Evolutionary conservation across 1,140 invertebrate species (phyloP), one percentile per base, ranked within the genome.

Genomic region (Aphidius gifuensis): DNA sequence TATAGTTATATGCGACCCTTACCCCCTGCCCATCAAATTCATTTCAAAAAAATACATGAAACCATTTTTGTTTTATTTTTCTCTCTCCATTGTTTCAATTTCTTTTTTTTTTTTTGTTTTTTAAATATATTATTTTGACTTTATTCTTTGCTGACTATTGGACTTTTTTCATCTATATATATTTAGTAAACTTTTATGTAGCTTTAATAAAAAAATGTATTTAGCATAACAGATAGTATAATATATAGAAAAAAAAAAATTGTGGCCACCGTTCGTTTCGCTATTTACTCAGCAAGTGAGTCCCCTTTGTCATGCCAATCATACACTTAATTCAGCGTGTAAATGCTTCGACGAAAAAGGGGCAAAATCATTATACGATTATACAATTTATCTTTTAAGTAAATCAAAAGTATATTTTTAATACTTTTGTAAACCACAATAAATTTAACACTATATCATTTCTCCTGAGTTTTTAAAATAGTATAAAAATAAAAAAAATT

Each of bases 261-360:
- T 55, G 53, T 55, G 53, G 53, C 53, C 53, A 55, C 53, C 40
- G 43, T 55, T 43, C 9, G 53, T 55, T n/a, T 9, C 8, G 53
- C 53, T 23, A 23, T 23, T 23, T 23, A 23, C 23, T 23, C 23
- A 23, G 23, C 40, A 39, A 42, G 53, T 55, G 40, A 55, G 39
- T 16, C 53, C 53, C 53, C 53, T 9, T 43, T 16, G 40, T 55
- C n/a, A 43, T 39, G 53, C 53, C 53, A 43, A 43, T 55, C 43
- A 55, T 9, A 40, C 3, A 38, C 8, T n/a, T 6, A 55, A 55
- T 55, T 39, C 9, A 55, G 39, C 53, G 39, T 55, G 8, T 55
- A 55, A 55, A 55, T 55, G 40, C 53, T 55, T 44, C 11, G 9
- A 23, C 23, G 3, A 23, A 40, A 55, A 55, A 55, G 53, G 53